Conservation (phyloP, 1,140 invertebrate genomes). For the Formica exsecta region DNA sequence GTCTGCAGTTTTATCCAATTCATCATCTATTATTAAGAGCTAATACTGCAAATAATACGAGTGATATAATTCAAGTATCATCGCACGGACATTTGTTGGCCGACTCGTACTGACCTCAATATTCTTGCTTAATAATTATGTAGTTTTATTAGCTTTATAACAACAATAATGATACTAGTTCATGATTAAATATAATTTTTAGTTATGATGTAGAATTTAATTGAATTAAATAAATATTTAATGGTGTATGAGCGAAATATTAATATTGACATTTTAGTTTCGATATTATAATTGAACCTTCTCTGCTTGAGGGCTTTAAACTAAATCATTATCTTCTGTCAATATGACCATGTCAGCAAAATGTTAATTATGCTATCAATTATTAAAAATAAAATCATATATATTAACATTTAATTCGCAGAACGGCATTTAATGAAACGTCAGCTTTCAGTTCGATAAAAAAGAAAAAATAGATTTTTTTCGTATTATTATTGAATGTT, state of each 20-base stretch:
- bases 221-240: not conserved
- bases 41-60: too few species aligned
- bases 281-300: constrained; percentile 1
- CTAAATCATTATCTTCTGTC: not conserved
- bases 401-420: not conserved
- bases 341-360: not conserved
- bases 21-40: too few species aligned
- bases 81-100: too few species aligned
- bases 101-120: too few species aligned
- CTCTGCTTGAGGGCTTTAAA: not conserved
- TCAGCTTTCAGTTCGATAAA: not conserved
- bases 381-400: not conserved
- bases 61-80: too few species aligned
- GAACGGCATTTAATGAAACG: not conserved
- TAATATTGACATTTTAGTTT: constrained; percentile 40
- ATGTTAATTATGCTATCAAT: constrained; percentile 6
- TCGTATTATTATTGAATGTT: not conserved
- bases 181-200: constrained; percentile 1
- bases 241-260: too few species aligned
- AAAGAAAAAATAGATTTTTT: not conserved
- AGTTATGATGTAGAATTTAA: not conserved
- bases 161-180: not conserved
- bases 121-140: not conserved
- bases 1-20: too few species aligned
- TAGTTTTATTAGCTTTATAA: constrained; percentile 1